phyloP scores from a whole-genome alignment of 1,140 invertebrate species.

The Ericerus pela region DNA sequence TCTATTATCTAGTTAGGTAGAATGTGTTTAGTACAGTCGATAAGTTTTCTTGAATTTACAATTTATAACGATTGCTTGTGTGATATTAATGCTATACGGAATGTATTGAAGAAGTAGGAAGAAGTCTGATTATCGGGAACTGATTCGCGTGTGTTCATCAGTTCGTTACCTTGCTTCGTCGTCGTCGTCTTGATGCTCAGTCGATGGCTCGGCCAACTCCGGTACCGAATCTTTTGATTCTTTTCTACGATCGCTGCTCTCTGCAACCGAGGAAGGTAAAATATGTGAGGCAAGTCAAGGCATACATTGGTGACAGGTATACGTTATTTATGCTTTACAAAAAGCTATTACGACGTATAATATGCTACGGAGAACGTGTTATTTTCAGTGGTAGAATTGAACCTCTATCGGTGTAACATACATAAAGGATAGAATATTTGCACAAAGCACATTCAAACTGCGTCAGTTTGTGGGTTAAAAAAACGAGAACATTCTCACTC shows the following conservation, averaged over 20 bases:
- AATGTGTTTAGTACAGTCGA: slow-evolving; percentile 3
- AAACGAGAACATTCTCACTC: no score
- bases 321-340: no score
- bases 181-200: slow-evolving; percentile 2
- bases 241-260: slow-evolving; percentile 5
- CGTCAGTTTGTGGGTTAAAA: no score
- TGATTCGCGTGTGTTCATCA: slow-evolving; percentile 6
- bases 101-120: not conserved
- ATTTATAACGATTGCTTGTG: not conserved
- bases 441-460: no score
- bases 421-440: no score
- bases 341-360: no score
- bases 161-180: slow-evolving; percentile 8
- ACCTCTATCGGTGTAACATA: no score
- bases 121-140: not conserved
- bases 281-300: no score
- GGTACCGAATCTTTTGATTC: slow-evolving; percentile 9
- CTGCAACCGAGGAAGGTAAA: not conserved
- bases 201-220: not conserved
- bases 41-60: slow-evolving; percentile 12
- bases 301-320: no score
- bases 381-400: no score
- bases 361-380: no score
- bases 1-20: slow-evolving; percentile 8
- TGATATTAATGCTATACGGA: slow-evolving; percentile 8